Percentiles rank a stretch among this genome's conserved stretches.
Evolutionary conservation across 2,113 vertebrate species (phyloP).

Genomic region (Oxyruncus cristatus): DNA sequence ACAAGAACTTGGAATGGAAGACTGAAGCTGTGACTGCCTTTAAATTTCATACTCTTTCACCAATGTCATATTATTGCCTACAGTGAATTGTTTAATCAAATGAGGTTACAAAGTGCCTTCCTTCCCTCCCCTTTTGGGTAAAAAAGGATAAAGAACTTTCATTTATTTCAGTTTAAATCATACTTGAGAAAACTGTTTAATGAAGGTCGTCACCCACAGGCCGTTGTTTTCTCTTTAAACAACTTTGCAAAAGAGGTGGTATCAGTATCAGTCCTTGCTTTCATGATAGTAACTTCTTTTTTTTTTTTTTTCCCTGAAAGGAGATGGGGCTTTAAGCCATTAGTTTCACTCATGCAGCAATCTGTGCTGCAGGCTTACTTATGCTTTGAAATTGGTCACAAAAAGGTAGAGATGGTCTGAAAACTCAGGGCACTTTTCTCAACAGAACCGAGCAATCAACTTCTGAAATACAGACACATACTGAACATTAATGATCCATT

Average conservation of each 20-base stretch:
- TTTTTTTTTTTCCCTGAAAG: neutral
- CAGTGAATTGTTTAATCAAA: constrained; percentile 10
- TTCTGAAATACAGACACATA: neutral
- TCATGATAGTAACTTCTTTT: neutral
- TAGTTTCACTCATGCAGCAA: neutral
- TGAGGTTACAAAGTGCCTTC: constrained; percentile 2
- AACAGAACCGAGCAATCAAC: neutral
- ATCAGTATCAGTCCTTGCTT: neutral
- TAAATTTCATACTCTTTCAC: neutral
- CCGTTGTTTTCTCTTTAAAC: neutral
- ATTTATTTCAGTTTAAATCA: neutral
- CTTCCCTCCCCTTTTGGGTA: neutral
- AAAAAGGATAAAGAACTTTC: neutral
- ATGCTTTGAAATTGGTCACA: neutral
- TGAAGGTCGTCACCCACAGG: neutral
- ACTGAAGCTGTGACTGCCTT: constrained; percentile 31
- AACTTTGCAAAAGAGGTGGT: neutral
- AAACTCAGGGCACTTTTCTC: neutral
- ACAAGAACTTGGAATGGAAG: constrained; percentile 87
- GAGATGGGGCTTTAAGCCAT: neutral
- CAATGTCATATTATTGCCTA: neutral
- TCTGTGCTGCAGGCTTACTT: neutral
- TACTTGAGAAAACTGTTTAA: neutral
- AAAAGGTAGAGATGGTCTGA: neutral
- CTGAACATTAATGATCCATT: neutral